Evolutionary conservation across 2,797 vertebrate genomes (phyloP).

Genomic region (Neostethus bicornis): DNA sequence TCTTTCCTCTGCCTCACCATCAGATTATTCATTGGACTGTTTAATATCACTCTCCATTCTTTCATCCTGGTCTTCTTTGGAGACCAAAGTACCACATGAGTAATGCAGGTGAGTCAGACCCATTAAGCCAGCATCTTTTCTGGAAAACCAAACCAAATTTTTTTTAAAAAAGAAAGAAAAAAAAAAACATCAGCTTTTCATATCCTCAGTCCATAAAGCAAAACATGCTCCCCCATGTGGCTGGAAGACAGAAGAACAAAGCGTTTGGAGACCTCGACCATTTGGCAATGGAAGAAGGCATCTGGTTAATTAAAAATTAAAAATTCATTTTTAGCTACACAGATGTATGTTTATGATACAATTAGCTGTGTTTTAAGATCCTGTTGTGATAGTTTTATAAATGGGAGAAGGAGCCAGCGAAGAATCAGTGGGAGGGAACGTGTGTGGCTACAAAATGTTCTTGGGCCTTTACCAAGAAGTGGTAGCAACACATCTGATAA

Average conservation of each 20-base stretch:
- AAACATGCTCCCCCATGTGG: conserved; percentile 2
- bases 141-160: not conserved
- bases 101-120: conserved; percentile 44
- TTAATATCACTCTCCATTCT: conserved; percentile 50
- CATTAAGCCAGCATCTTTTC: conserved; percentile 6
- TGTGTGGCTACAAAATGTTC: not conserved
- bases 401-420: conserved; percentile 19
- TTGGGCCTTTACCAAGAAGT: not conserved
- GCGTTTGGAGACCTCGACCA: conserved; percentile 16
- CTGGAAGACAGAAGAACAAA: conserved; percentile 2
- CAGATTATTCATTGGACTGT: conserved; percentile 59
- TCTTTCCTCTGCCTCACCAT: conserved; percentile 6
- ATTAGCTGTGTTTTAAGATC: conserved; percentile 64
- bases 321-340: conserved; percentile 50
- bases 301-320: conserved; percentile 66
- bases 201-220: not conserved
- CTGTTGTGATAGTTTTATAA: conserved; percentile 46
- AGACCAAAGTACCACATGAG: conserved; percentile 21
- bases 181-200: not conserved
- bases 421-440: not conserved
- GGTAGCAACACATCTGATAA: conserved; percentile 4
- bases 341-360: conserved; percentile 67
- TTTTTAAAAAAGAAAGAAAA: conserved; percentile 5
- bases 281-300: conserved; percentile 8
- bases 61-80: conserved; percentile 12